A percentile compares a stretch with the other conserved stretches of the same genome.
These are phyloP conservation scores for Metopolophium dirhodum DNA, from an alignment of 1,140 invertebrate species.

Conservation along the genomic window DNA sequence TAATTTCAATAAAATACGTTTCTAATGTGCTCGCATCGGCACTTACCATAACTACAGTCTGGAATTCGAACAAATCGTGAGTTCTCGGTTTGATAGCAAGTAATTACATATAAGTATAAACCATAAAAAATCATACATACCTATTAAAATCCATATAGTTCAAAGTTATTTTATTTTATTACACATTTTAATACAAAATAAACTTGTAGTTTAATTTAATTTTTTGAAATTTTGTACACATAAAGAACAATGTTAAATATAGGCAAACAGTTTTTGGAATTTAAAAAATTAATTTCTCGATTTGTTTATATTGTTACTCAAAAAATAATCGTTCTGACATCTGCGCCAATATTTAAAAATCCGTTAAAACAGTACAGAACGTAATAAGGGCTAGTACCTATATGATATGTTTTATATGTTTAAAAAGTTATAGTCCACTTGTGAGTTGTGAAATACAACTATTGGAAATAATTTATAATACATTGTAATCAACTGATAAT, in stretches of 20 bases:
- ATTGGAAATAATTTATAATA: background rate
- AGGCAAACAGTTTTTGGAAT: background rate
- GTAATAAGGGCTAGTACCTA: background rate
- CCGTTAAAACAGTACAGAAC: background rate
- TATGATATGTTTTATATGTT: background rate
- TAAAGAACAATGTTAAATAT: background rate
- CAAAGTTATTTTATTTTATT: background rate
- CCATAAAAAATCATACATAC: background rate
- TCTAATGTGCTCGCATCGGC: conserved; percentile 36
- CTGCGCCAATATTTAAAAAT: too few species aligned
- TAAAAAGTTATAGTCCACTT: background rate
- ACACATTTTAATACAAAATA: background rate
- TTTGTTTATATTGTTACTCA: background rate
- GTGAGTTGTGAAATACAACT: background rate
- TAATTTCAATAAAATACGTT: conserved; percentile 54
- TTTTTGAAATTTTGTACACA: background rate
- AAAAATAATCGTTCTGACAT: background rate
- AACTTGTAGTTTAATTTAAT: background rate
- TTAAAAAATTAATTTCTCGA: background rate
- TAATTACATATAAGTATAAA: background rate
- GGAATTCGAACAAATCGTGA: background rate
- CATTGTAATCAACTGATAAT: background rate
- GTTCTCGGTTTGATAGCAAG: background rate
- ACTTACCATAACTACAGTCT: background rate
- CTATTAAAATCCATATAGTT: background rate